Base-by-base conservation (phyloP, 2,113 vertebrate species). In the Strix aluco region DNA sequence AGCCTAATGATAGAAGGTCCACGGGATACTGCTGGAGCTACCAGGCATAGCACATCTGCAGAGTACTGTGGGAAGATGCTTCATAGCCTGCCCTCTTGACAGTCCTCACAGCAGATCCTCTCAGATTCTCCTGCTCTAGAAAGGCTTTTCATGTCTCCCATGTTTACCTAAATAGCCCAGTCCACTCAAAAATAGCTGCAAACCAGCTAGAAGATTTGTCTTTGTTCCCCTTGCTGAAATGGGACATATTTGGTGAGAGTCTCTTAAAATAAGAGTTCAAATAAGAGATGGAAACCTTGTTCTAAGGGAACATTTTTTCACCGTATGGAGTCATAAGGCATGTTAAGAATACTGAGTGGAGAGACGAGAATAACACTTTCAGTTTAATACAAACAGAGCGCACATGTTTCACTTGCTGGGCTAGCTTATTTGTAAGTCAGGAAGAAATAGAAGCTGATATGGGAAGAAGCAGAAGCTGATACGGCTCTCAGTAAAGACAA, bases 111-210 rank as follows among this genome's bases (percentile, higher is more conserved):
- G 47, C 58, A 69, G 78, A 34, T 52, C 58, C n/a, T 57, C 78
- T 90, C 70, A 88, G 74, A 52, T 71, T 75, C 47, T 75, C 4
- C 55, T 74, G 13, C 58, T 85, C 46, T 55, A 80, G 57, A 70
- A 84, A 54, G 54, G 44, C 22, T 86, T 93, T 92, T 72, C 62
- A 62, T 42, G 32, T 57, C 66, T 86, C 81, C 55, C 30, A 17
- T 93, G 70, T 96, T 96, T 93, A 90, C 73, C 92, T 94, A 82
- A 95, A 94, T 77, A 92, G 78, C 42, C 22, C 58, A 70, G 58
- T 42, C 54, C 26, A 27, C n/a, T 85, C 86, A 89, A 95, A 96
- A 92, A 87, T 72, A 94, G 77, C 91, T 90, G 54, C 47, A 51
- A 84, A 84, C 30, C n/a, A 80, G 69, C 62, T 61, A 46, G 46